Evolutionary conservation across 2,113 vertebrate genomes (phyloP).

Genomic region (Brachypteracias leptosomus): DNA sequence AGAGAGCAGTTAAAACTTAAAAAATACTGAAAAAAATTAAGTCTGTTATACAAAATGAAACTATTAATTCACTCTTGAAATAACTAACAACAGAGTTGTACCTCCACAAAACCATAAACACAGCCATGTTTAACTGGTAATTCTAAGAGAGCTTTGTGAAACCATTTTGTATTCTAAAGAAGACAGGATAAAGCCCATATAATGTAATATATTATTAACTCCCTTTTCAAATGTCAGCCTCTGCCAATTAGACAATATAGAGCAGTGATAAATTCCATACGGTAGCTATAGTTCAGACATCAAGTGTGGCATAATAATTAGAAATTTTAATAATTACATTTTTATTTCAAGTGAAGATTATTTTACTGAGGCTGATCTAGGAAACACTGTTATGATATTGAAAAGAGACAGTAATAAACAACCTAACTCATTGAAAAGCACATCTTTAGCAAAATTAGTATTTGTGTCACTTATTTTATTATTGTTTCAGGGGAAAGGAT

Average conservation of each 20-base stretch:
- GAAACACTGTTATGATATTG: not conserved
- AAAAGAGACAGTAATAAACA: not conserved
- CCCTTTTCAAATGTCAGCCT: not conserved
- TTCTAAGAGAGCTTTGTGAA: not conserved
- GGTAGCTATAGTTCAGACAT: not conserved
- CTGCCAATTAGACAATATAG: not conserved
- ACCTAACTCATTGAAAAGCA: not conserved
- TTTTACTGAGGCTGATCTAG: not conserved
- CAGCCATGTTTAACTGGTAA: not conserved
- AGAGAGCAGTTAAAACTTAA: not conserved
- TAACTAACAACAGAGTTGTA: not conserved
- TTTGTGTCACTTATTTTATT: not conserved
- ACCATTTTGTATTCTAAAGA: not conserved
- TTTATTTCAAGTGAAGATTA: not conserved
- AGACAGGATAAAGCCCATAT: not conserved
- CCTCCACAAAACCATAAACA: not conserved
- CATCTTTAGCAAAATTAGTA: not conserved
- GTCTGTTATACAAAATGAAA: not conserved
- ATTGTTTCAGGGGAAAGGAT: not conserved
- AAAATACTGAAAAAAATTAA: not conserved
- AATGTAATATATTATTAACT: not conserved
- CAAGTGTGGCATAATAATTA: not conserved
- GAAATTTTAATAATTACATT: not conserved
- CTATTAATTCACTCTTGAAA: not conserved
- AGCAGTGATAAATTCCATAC: not conserved